Percentiles rank a stretch among this genome's conserved stretches.
Evolutionary conservation across 2,797 vertebrate genomes (phyloP).

Genomic region (Steatocranus sp.): DNA sequence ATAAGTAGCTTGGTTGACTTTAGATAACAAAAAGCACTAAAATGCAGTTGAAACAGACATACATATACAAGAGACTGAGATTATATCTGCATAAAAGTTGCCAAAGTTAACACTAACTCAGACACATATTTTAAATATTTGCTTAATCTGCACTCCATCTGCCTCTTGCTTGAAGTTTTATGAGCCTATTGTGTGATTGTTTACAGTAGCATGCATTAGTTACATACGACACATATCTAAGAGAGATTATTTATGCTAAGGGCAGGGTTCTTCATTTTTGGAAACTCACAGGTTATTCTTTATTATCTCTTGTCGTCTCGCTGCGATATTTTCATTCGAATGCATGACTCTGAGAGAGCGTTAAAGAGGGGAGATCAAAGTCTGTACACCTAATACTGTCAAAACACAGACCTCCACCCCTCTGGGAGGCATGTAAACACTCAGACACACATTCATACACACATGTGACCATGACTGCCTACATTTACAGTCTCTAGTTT

Average conservation of each 20-base stretch:
- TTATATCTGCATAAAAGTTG: background rate
- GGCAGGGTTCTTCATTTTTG: constrained; percentile 41
- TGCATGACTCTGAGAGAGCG: constrained; percentile 33
- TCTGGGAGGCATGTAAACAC: constrained; percentile 49
- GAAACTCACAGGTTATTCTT: constrained; percentile 46
- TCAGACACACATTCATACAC: constrained; percentile 40
- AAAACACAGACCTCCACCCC: constrained; percentile 65
- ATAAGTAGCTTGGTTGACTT: background rate
- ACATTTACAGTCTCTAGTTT: constrained; percentile 53
- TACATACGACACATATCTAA: constrained; percentile 56
- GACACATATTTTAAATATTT: constrained; percentile 5
- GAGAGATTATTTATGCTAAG: constrained; percentile 59
- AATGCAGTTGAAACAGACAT: background rate
- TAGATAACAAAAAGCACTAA: background rate
- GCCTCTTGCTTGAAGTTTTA: constrained; percentile 9
- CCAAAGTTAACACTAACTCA: background rate
- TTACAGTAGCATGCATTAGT: constrained; percentile 61
- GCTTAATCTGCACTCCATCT: background rate
- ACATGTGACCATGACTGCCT: constrained; percentile 17
- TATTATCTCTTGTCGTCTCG: constrained; percentile 39
- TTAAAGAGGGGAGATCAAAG: constrained; percentile 50
- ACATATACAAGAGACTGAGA: background rate
- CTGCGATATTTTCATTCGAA: constrained; percentile 41
- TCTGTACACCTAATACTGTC: constrained; percentile 70
- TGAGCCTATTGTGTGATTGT: constrained; percentile 32